Evolutionary conservation across 2,113 vertebrate species (phyloP).

Genomic region (Nerophis ophidion): DNA sequence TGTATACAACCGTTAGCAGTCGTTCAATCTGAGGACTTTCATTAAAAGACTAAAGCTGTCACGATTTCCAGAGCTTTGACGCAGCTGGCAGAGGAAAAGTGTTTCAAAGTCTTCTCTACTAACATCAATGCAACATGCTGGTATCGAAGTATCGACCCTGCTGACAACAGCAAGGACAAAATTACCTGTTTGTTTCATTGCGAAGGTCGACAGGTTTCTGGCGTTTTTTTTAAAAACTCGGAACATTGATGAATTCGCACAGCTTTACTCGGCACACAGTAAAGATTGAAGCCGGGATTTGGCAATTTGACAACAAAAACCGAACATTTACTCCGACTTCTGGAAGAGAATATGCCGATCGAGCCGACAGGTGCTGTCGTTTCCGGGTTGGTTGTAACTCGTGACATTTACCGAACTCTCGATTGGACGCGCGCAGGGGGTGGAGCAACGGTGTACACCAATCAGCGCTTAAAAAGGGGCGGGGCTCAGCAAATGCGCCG

Average conservation of each 20-base stretch:
- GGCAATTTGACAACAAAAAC: background rate
- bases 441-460: background rate
- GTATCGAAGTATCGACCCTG: no score
- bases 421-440: constrained; percentile 20
- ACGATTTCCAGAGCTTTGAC: no score
- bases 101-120: no score
- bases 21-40: no score
- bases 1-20: no score
- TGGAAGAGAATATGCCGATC: background rate
- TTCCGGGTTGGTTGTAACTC: constrained; percentile 27
- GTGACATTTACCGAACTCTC: background rate
- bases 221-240: constrained; percentile 44
- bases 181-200: constrained; percentile 59
- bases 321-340: background rate
- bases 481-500: background rate
- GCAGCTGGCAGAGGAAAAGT: no score
- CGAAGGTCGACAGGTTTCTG: constrained; percentile 38
- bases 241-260: constrained; percentile 36
- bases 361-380: background rate
- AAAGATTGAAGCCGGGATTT: background rate
- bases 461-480: constrained; percentile 16
- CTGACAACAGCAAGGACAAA: no score
- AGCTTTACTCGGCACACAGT: background rate
- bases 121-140: no score
- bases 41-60: no score